phyloP scores from a whole-genome alignment of 1,140 invertebrate genomes.

The Bombus superbus region DNA sequence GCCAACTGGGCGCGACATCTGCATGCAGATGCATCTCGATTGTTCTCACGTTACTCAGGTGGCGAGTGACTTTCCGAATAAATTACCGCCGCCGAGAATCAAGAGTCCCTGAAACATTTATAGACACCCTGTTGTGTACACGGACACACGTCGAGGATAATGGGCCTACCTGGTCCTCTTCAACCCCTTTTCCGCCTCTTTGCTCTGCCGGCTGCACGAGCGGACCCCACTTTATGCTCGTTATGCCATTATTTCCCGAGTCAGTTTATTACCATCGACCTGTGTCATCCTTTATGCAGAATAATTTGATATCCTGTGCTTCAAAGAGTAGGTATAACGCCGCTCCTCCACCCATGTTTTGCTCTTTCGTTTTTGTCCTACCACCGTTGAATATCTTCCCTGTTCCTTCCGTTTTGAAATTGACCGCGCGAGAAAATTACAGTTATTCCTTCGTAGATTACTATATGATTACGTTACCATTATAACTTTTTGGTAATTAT shows the following conservation, averaged over 20 bases:
- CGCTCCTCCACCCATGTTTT: background rate
- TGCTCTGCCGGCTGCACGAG: slow-evolving; percentile 67
- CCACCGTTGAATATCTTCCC: background rate
- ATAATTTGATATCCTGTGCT: slow-evolving; percentile 67
- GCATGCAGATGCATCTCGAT: slow-evolving; percentile 65
- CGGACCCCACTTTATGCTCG: slow-evolving; percentile 67
- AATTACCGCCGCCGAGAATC: slow-evolving; percentile 68
- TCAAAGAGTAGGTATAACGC: slow-evolving; percentile 56
- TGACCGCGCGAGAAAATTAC: slow-evolving; percentile 1
- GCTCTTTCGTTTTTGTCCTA: slow-evolving; percentile 10
- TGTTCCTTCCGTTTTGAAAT: background rate
- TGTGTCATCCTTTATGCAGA: slow-evolving; percentile 70
- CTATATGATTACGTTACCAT: too few species aligned
- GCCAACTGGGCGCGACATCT: slow-evolving; percentile 69
- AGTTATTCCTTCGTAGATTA: background rate
- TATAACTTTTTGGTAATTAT: background rate
- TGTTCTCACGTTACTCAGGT: slow-evolving; percentile 78
- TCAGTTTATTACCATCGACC: slow-evolving; percentile 71
- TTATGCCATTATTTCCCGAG: slow-evolving; percentile 69
- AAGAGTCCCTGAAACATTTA: slow-evolving; percentile 69
- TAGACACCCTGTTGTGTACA: slow-evolving; percentile 68
- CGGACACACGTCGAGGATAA: slow-evolving; percentile 65
- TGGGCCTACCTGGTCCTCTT: slow-evolving; percentile 70
- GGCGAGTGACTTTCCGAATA: slow-evolving; percentile 75
- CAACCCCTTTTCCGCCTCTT: slow-evolving; percentile 68